Base-by-base conservation (phyloP, 2,888 invertebrate genomes). In the Blastobasis lacticolella region DNA sequence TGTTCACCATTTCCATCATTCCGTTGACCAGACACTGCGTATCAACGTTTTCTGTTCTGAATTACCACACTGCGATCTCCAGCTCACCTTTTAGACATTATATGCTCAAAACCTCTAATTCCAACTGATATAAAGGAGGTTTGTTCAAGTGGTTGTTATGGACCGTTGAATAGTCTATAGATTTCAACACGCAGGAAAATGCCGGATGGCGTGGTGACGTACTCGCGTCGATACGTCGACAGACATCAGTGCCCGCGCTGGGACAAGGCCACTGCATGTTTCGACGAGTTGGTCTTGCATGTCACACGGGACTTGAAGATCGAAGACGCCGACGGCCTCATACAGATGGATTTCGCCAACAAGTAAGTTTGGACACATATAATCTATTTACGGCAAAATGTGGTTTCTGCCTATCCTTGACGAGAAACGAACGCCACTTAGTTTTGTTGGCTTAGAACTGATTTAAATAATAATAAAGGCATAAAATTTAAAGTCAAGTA, bases 261-360 rank as follows among this genome's bases (percentile, higher is more conserved):
- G 97, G 81, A 62, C 73, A 79, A 89, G 36, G 69, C n/a, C 6
- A 41, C 23, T 75, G 37, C 88, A 90, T 37, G 72, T 79, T 0
- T 78, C 8, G 79, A 23, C 23, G 23, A 23, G 23, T 23, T 23
- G 1, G 23, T 23, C 23, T 3, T 23, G 23, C 23, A 23, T 23
- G 23, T 23, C 23, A 23, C 23, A 23, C 23, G 23, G 23, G 91
- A 93, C 44, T 90, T 93, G 4, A 81, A 83, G 38, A 98, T 98
- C 55, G 98, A 98, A 80, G 93, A 95, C 61, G 91, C 95, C 50
- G 94, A 94, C 37, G 97, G 95, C 2, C 88, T 96, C 67, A 85
- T 98, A 59, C 95, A 98, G 91, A 94, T 97, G 38, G 98, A 98
- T 79, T 98, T 98, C 89, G 98, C 98, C 37, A 98, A 98, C 81